Conservation (phyloP, 2,797 vertebrate genomes). For the Acanthis flammea region DNA sequence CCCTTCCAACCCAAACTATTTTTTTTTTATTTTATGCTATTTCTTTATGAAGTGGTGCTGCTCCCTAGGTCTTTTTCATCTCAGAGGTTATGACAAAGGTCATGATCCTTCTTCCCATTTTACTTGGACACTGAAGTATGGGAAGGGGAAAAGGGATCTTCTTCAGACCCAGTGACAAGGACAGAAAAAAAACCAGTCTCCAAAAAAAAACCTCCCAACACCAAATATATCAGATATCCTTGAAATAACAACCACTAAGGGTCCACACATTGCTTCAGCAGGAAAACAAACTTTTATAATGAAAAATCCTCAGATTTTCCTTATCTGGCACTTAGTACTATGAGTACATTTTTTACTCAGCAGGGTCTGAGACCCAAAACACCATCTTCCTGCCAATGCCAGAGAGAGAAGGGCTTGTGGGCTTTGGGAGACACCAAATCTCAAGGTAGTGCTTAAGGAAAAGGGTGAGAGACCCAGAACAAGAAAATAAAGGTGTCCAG, state of each 20-base stretch:
- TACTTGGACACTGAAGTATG: neutral
- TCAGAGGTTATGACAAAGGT: neutral
- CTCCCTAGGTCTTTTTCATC: neutral
- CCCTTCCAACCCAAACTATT: neutral
- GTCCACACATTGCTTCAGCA: neutral
- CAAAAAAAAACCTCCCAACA: neutral
- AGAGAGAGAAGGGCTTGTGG: neutral
- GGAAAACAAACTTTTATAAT: neutral
- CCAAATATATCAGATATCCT: neutral
- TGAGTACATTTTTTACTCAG: neutral
- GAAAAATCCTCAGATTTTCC: rapidly evolving
- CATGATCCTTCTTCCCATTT: neutral
- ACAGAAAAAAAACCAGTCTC: neutral
- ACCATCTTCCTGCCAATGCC: neutral
- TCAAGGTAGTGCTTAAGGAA: neutral
- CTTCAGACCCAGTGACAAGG: neutral
- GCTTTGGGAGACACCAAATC: neutral
- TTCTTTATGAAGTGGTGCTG: neutral
- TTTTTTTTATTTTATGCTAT: neutral
- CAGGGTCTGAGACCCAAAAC: neutral
- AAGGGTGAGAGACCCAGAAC: neutral
- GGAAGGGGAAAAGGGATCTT: neutral
- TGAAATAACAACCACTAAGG: neutral
- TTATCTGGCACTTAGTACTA: neutral
- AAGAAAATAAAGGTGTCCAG: neutral